Base-by-base conservation (phyloP, 2,113 vertebrate species). In the Hyaena hyaena region DNA sequence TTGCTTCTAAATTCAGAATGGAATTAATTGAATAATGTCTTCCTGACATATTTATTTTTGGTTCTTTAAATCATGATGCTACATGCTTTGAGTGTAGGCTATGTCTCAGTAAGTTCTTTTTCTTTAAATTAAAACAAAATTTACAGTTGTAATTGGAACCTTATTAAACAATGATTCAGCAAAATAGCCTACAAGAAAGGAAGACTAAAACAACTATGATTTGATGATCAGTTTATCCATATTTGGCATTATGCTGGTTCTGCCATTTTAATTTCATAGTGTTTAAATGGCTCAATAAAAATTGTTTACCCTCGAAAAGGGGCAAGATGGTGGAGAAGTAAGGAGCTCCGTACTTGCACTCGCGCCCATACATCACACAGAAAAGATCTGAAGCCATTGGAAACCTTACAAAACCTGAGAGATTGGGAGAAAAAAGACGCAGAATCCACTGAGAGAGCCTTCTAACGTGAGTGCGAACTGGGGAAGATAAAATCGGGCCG, bases 41-140 rank as follows among this genome's bases (percentile, higher is more conserved):
- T 96, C 28, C 24, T 55, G 11, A 2, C 2, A 63, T 55, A 39
- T 16, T 94, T n/a, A 31, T 33, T 83, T 88, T 93, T 88, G 65
- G 6, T 74, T 35, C 9, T 95, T 43, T 45, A 82, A 96, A 83
- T 90, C 66, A 58, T 28, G 0, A 66, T 45, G 31, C 0, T 1
- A 45, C 2, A 23, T 35, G 48, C 6, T 93, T 73, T 10, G 4
- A 31, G 3, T 45, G 4, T 19, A 84, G 2, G 8, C 2, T 1
- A 48, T 85, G 63, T 96, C 89, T 85, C 50, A 95, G 97, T 93
- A 90, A 96, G 21, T 39, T 93, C 35, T 93, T 97, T 97, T 63
- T 2, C 35, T 97, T 93, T 55, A 55, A 96, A 73, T 97, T 97
- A 97, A 96, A 81, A 90, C 7, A 83, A 89, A 93, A 97, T 95